Evolutionary conservation across 1,140 invertebrate genomes (phyloP), one percentile per base, ranked within the genome.

Genomic region (Zeugodacus cucurbitae): DNA sequence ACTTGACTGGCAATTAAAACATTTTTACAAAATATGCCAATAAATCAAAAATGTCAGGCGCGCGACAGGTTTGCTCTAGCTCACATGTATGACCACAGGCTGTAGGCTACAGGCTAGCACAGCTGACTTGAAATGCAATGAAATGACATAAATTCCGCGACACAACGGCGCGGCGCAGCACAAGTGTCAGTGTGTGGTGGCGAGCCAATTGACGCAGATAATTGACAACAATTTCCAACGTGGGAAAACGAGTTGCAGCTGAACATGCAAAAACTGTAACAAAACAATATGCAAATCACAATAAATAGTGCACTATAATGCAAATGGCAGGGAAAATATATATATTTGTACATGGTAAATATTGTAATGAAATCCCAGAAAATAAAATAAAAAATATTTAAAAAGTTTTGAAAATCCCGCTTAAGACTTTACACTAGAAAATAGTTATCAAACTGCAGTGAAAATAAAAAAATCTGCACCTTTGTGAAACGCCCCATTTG

Each of bases 141-240:
- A 26, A 44, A 82, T 34, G 34, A 26, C 41, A 41, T 41, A 82
- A 44, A 82, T 82, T 82, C 74, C 74, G 44, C 74, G 74, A 82
- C 74, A 29, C 26, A 82, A n/a, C 74, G 74, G 74, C 74, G 74
- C 74, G 37, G 74, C 74, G 74, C 74, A 22, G 74, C 74, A 82
- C 34, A 54, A 82, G 74, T 82, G 74, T 82, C 74, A 44, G 41
- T 48, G 41, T 48, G 48, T 54, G 41, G 74, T 82, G 74, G 74
- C 74, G 74, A 82, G 41, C 14, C 74, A 82, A 82, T 41, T 82
- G 74, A 82, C n/a, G 74, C 41, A 22, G 74, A 26, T 82, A 82
- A 82, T 82, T 82, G 74, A 82, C 74, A 82, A 82, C 74, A 82
- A 82, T 82, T 82, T 82, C 74, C 41, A 82, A 82, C 74, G 74